Percentiles rank a stretch among this genome's conserved stretches.
Conservation (phyloP, 1,140 invertebrate genomes). For the Lordiphosa mommai region DNA sequence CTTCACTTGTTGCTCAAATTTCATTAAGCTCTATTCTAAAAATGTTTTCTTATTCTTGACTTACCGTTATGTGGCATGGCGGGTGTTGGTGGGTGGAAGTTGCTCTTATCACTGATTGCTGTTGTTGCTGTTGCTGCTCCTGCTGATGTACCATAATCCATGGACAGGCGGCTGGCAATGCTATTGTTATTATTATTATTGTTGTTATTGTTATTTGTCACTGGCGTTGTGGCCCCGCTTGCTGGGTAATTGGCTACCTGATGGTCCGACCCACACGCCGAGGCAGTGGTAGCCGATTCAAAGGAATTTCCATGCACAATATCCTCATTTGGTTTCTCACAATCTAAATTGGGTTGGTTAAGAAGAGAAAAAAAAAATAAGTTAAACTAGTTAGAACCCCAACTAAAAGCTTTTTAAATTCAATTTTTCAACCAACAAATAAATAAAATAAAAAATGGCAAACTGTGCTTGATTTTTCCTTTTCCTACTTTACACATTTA, state of each 20-base stretch:
- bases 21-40: background rate
- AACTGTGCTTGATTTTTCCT: slow-evolving; percentile 6
- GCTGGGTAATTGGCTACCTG: slow-evolving; percentile 83
- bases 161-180: slow-evolving; percentile 37
- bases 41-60: slow-evolving; percentile 15
- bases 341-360: slow-evolving; percentile 45
- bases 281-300: slow-evolving; percentile 82
- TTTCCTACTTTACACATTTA: background rate
- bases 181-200: slow-evolving; percentile 34
- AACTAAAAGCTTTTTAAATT: slow-evolving; percentile 57
- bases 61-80: slow-evolving; percentile 64
- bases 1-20: background rate
- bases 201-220: slow-evolving; percentile 21
- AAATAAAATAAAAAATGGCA: background rate
- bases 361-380: slow-evolving; percentile 30
- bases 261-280: slow-evolving; percentile 87
- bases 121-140: slow-evolving; percentile 34
- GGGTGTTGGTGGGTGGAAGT: slow-evolving; percentile 52
- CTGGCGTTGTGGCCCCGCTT: slow-evolving; percentile 29
- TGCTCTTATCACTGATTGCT: slow-evolving; percentile 71
- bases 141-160: slow-evolving; percentile 43
- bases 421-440: slow-evolving; percentile 38
- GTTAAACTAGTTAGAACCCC: slow-evolving; percentile 7
- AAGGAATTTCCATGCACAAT: slow-evolving; percentile 84
- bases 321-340: slow-evolving; percentile 83